A percentile compares a stretch with the other conserved stretches of the same genome.
These are phyloP conservation scores for Macheiramphus alcinus DNA, from an alignment of 2,113 vertebrate genomes.

Conservation along the genomic window DNA sequence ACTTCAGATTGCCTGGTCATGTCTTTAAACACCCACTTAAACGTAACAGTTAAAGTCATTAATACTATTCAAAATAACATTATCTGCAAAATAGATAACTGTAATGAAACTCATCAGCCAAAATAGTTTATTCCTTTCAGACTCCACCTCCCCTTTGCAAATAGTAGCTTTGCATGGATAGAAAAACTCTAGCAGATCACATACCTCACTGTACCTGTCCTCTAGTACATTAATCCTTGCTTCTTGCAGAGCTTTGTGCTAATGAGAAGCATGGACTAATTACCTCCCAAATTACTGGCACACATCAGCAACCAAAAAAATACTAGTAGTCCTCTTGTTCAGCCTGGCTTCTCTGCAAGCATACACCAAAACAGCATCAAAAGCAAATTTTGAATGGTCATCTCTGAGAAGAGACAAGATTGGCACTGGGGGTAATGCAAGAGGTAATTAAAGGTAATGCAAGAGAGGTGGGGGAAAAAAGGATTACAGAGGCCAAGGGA, in stretches of 20 bases:
- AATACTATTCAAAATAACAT: neutral
- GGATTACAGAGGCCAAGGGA: neutral
- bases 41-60: neutral
- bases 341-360: neutral
- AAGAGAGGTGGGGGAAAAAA: neutral
- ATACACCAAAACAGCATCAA: neutral
- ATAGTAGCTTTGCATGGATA: neutral
- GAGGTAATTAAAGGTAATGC: neutral
- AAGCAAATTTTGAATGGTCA: neutral
- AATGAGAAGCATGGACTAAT: neutral
- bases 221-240: neutral
- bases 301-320: neutral
- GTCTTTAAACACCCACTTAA: neutral
- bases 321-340: neutral
- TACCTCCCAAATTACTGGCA: neutral
- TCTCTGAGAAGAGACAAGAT: neutral
- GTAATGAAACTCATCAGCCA: neutral
- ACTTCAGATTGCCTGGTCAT: neutral
- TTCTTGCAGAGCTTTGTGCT: neutral
- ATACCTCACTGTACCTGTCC: neutral
- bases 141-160: neutral
- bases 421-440: neutral
- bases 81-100: neutral
- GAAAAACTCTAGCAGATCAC: neutral
- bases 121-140: neutral